phyloP scores from a whole-genome alignment of 2,888 invertebrate species.

The Harpalus rufipes region DNA sequence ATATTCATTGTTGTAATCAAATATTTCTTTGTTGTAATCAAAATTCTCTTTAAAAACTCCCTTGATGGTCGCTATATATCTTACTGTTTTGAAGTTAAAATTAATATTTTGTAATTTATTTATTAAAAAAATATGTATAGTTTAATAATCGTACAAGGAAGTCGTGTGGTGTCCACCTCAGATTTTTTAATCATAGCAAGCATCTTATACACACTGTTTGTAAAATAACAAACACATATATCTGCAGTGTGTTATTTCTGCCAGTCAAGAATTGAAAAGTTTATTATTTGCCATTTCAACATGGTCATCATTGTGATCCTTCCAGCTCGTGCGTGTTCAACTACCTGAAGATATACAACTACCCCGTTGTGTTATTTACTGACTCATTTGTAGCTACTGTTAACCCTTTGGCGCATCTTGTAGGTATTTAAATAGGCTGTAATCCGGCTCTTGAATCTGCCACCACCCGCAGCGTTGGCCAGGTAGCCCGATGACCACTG shows the following conservation, averaged over 20 bases:
- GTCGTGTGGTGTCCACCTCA: no score
- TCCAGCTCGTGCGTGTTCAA: slow-evolving; percentile 2
- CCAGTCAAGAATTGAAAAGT: not conserved
- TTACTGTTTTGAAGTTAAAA: no score
- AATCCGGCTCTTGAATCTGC: slow-evolving; percentile 55
- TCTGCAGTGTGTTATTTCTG: not conserved
- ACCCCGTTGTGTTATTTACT: slow-evolving; percentile 56
- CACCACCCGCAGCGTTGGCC: slow-evolving; percentile 29
- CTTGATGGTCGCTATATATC: no score
- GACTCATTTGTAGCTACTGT: slow-evolving; percentile 33
- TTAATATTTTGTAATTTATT: no score
- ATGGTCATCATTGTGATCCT: not conserved
- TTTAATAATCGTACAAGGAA: no score
- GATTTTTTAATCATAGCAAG: no score
- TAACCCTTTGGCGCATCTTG: slow-evolving; percentile 64
- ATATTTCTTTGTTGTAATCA: no score
- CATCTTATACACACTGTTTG: not conserved
- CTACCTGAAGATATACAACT: slow-evolving; percentile 58
- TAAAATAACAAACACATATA: not conserved
- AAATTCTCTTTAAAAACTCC: no score
- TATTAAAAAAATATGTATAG: no score
- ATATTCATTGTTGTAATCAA: no score
- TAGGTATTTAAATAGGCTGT: slow-evolving; percentile 59
- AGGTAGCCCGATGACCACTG: slow-evolving; percentile 36
- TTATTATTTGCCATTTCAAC: not conserved